Evolutionary conservation across 1,140 invertebrate species (phyloP).

Genomic region (Lanistes nyassanus): DNA sequence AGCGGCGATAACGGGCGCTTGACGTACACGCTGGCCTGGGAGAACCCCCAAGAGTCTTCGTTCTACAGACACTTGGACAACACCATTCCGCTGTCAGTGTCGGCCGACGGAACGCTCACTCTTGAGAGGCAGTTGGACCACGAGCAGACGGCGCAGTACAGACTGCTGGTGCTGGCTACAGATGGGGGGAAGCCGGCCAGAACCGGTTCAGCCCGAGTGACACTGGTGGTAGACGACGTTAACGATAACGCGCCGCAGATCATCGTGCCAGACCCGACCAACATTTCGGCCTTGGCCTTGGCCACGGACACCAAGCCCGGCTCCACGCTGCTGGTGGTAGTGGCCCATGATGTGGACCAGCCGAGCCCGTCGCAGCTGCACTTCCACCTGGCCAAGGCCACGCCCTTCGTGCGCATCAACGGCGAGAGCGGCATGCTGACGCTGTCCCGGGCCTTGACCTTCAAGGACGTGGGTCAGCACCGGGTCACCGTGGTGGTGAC

Average conservation of each 20-base stretch:
- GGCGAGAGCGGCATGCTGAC: constrained; percentile 26
- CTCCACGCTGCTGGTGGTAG: constrained; percentile 24
- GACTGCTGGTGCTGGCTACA: constrained; percentile 37
- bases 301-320: constrained; percentile 26
- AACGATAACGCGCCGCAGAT: constrained; percentile 92
- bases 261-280: constrained; percentile 75
- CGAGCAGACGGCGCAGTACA: constrained; percentile 33
- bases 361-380: not conserved
- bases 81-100: constrained; percentile 29
- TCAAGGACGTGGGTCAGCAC: constrained; percentile 30
- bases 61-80: constrained; percentile 24
- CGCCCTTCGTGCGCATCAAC: constrained; percentile 23
- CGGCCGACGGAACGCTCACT: constrained; percentile 32
- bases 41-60: constrained; percentile 25
- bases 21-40: constrained; percentile 28
- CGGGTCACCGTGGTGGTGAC: constrained; percentile 33
- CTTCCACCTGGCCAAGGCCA: constrained; percentile 3
- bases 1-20: constrained; percentile 38
- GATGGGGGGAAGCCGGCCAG: constrained; percentile 31
- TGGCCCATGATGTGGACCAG: constrained; percentile 21
- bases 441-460: constrained; percentile 16
- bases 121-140: constrained; percentile 31
- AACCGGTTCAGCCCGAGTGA: constrained; percentile 63
- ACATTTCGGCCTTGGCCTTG: constrained; percentile 25
- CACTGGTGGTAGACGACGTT: constrained; percentile 80